Conservation (phyloP, 2,113 vertebrate genomes). For the Cryptotis parvus region DNA sequence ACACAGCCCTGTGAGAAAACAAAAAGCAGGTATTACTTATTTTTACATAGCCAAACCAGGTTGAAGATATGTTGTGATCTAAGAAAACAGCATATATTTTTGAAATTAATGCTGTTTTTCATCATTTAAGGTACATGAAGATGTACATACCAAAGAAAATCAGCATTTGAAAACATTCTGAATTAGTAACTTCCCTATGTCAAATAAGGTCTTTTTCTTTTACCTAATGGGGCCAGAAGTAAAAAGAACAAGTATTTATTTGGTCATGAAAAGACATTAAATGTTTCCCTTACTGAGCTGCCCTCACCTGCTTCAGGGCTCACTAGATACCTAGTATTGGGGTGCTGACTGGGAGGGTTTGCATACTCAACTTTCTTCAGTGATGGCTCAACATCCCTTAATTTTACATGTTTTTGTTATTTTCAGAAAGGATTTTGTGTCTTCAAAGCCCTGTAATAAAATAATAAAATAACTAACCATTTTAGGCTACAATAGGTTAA, state of each 20-base stretch:
- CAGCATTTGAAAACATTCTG: slow-evolving; percentile 45
- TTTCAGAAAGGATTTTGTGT: slow-evolving; percentile 21
- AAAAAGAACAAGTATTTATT: no score
- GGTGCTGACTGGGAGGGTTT: neutral
- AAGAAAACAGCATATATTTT: slow-evolving; percentile 27
- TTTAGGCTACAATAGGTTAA: neutral
- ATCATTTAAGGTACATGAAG: neutral
- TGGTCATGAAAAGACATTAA: slow-evolving; percentile 45
- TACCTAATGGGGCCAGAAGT: neutral
- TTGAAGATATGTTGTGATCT: slow-evolving; percentile 43
- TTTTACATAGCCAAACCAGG: slow-evolving; percentile 36
- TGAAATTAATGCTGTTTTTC: slow-evolving; percentile 49
- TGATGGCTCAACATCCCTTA: neutral
- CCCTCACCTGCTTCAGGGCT: neutral
- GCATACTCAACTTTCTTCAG: neutral
- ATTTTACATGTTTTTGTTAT: neutral
- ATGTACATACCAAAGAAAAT: slow-evolving; percentile 31
- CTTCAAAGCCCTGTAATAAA: slow-evolving; percentile 48
- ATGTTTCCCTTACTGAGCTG: neutral
- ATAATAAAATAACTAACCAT: neutral
- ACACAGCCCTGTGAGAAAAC: slow-evolving; percentile 92
- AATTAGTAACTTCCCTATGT: slow-evolving; percentile 42
- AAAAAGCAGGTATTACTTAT: slow-evolving; percentile 60
- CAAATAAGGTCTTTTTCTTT: slow-evolving; percentile 36
- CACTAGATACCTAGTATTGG: neutral